phyloP scores from a whole-genome alignment of 2,888 invertebrate genomes.

The Hecatera dysodea region DNA sequence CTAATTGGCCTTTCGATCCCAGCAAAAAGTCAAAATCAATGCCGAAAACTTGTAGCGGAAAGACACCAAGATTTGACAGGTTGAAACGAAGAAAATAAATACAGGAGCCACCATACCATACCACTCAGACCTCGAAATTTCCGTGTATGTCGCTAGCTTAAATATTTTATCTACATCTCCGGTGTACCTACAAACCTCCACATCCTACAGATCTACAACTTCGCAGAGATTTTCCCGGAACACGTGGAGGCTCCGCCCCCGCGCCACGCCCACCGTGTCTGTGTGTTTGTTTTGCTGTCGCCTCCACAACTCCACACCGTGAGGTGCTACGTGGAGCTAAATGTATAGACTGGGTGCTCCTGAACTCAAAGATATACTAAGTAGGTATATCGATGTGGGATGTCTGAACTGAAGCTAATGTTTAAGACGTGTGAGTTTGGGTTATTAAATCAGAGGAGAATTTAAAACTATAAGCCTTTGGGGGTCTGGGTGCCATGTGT shows the following conservation, averaged over 20 bases:
- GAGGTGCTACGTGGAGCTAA: constrained; percentile 8
- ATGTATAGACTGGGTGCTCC: constrained; percentile 6
- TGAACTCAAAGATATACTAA: not conserved
- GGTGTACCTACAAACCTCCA: not conserved
- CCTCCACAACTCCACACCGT: constrained; percentile 25
- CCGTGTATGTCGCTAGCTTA: not conserved
- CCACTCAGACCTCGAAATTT: not conserved
- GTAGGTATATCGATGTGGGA: not conserved
- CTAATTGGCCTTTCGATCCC: too few species aligned
- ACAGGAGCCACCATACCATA: too few species aligned
- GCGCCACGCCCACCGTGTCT: constrained; percentile 56
- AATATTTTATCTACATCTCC: not conserved
- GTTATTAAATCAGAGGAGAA: too few species aligned
- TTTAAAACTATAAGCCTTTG: not conserved
- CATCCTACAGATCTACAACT: not conserved
- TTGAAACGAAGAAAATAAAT: too few species aligned
- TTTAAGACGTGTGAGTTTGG: not conserved
- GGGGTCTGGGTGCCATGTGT: too few species aligned
- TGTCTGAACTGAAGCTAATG: not conserved
- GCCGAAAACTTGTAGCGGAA: too few species aligned
- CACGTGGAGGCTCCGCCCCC: constrained; percentile 49
- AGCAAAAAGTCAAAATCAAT: too few species aligned
- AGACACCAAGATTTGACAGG: too few species aligned
- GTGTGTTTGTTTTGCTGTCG: constrained; percentile 47
- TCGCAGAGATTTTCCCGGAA: constrained; percentile 40